These are phyloP conservation scores for Hycleus cichorii DNA, from an alignment of 1,140 invertebrate species.

Conservation along the genomic window DNA sequence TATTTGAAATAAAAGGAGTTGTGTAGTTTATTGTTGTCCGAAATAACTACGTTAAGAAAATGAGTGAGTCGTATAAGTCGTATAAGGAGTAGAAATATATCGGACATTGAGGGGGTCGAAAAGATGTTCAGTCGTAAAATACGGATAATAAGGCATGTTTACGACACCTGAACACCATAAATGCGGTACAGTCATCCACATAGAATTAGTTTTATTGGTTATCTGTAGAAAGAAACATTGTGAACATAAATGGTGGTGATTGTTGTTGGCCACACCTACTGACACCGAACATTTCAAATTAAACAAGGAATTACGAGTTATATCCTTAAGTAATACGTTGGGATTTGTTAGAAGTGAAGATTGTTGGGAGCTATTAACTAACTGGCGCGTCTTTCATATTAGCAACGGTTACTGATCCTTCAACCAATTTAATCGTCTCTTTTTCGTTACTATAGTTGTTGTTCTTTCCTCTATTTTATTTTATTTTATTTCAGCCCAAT, in stretches of 20 bases:
- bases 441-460: too few relatives aligned
- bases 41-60: conserved; percentile 24
- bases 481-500: too few relatives aligned
- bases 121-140: conserved; percentile 24
- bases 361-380: neutral
- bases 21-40: conserved; percentile 24
- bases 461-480: too few relatives aligned
- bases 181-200: conserved; percentile 24
- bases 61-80: conserved; percentile 17
- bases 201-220: conserved; percentile 28
- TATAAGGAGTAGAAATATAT: neutral
- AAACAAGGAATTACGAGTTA: conserved; percentile 7
- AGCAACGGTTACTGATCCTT: neutral
- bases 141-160: conserved; percentile 36
- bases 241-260: neutral
- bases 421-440: neutral
- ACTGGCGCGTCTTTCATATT: conserved; percentile 6
- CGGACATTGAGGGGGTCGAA: neutral
- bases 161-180: conserved; percentile 31
- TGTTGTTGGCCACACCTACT: too few relatives aligned
- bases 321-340: conserved; percentile 6
- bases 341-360: conserved; percentile 9
- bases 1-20: conserved; percentile 22
- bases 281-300: neutral
- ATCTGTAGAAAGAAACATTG: conserved; percentile 4